Conservation (phyloP, 1,140 invertebrate genomes). For the Heliconius hewitsoni region DNA sequence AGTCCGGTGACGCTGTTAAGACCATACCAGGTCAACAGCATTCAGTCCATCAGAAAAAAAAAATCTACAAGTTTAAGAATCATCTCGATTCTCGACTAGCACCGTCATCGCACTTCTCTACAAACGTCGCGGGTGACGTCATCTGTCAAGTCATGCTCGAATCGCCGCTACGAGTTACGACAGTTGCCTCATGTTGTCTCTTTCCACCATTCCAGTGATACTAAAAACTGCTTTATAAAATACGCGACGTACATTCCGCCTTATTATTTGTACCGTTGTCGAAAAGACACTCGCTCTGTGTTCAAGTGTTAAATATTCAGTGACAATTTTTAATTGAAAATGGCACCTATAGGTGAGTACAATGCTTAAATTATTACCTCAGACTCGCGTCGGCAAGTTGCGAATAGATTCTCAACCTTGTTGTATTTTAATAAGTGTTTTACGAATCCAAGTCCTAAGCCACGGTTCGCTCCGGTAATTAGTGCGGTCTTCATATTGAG, state of each 20-base stretch:
- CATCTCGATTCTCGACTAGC: conserved; percentile 37
- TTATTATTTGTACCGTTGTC: conserved; percentile 35
- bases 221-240: conserved; percentile 41
- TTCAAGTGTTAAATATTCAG: conserved; percentile 40
- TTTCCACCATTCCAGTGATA: conserved; percentile 46
- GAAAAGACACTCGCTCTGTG: conserved; percentile 37
- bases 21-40: too few relatives aligned
- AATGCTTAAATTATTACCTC: conserved; percentile 55
- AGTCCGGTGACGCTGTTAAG: too few relatives aligned
- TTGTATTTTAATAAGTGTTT: conserved; percentile 81
- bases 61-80: background rate
- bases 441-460: conserved; percentile 92
- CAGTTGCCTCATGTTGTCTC: conserved; percentile 36
- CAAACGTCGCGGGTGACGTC: conserved; percentile 56
- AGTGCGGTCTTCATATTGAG: conserved; percentile 88
- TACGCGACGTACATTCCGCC: conserved; percentile 40
- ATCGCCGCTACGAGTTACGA: background rate
- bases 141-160: conserved; percentile 43
- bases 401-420: conserved; percentile 66
- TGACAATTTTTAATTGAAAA: conserved; percentile 49
- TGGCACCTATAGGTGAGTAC: conserved; percentile 77
- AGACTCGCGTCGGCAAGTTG: conserved; percentile 70
- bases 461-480: conserved; percentile 94
- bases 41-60: too few relatives aligned
- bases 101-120: conserved; percentile 33